Conservation (phyloP, 2,797 vertebrate genomes). For the Megaceryle alcyon region DNA sequence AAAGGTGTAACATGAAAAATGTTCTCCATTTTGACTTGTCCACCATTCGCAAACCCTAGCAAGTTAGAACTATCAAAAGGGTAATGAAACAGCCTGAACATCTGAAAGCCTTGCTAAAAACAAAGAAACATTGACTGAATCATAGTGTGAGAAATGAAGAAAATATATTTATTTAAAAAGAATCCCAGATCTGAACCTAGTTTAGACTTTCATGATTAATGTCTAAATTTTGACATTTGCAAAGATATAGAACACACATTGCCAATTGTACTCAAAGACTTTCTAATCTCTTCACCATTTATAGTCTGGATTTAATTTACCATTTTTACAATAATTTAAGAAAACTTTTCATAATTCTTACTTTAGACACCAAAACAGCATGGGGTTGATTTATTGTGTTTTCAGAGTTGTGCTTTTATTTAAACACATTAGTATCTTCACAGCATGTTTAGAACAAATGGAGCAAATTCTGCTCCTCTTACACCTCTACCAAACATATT, state of each 20-base stretch:
- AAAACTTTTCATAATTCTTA: constrained; percentile 44
- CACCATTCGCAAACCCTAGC: background rate
- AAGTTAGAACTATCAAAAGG: background rate
- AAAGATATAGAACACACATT: background rate
- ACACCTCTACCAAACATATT: background rate
- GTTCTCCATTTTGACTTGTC: background rate
- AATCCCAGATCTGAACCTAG: background rate
- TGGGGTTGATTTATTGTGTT: constrained; percentile 52
- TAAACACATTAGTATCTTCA: constrained; percentile 64
- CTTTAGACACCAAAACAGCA: constrained; percentile 53
- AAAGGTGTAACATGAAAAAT: background rate
- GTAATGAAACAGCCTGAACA: background rate
- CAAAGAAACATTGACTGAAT: background rate
- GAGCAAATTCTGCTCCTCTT: constrained; percentile 23
- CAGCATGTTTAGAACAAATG: constrained; percentile 32
- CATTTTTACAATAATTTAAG: constrained; percentile 31
- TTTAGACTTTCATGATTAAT: background rate
- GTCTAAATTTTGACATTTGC: background rate
- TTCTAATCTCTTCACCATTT: constrained; percentile 43
- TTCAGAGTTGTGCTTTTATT: constrained; percentile 52
- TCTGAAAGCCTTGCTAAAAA: background rate
- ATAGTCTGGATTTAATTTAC: constrained; percentile 27
- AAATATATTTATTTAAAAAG: background rate
- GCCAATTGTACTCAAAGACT: background rate
- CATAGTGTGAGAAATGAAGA: background rate